Base-by-base conservation (phyloP, 2,888 invertebrate genomes). In the Allophyes oxyacanthae region DNA sequence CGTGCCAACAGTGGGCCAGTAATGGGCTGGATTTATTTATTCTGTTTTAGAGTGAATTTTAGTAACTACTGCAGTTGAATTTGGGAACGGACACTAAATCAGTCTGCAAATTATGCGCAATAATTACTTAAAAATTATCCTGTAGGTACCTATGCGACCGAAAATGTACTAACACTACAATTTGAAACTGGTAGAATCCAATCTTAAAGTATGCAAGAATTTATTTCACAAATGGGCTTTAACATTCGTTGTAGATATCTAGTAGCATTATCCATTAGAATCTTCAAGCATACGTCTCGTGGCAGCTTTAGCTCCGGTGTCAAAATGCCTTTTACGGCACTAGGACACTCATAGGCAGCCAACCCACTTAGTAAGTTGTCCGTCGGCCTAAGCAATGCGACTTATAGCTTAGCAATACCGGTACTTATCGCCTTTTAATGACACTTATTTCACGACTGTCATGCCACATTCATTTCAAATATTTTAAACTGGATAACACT, bases 321-420 rank as follows among this genome's bases (percentile, higher is more conserved):
- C 53, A 57, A 57, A 69, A 50, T 44, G 64, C 53, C 71, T 46
- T 66, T 43, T 66, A 50, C 33, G 50, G 50, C 49, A 64, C 32
- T 50, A 57, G 28, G 36, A 54, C 30, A 46, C 45, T 26, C 37
- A 52, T 36, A 43, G 52, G 34, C 49, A 32, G 30, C 45, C 45
- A 53, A 60, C 42, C 63, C 45, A 48, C 42, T 50, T 68, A 40
- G 34, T 41, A 20, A 37, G 13, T 26, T 46, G 13, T 33, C 43
- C 0, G 30, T 13, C 34, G n/a, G 20, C 26, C 13, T 37, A 9
- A 32, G 20, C 48, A 42, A 42, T 36, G 38, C 11, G 32, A 40
- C 28, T 0, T 10, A 25, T 33, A 45, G 10, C 48, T 46, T 43
- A 28, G 28, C 26, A 33, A 42, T 15, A 33, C 44, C 30, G 11